A percentile compares a stretch with the other conserved stretches of the same genome.
Conservation (phyloP, 1,140 invertebrate species). For the Scylla paramamosain region DNA sequence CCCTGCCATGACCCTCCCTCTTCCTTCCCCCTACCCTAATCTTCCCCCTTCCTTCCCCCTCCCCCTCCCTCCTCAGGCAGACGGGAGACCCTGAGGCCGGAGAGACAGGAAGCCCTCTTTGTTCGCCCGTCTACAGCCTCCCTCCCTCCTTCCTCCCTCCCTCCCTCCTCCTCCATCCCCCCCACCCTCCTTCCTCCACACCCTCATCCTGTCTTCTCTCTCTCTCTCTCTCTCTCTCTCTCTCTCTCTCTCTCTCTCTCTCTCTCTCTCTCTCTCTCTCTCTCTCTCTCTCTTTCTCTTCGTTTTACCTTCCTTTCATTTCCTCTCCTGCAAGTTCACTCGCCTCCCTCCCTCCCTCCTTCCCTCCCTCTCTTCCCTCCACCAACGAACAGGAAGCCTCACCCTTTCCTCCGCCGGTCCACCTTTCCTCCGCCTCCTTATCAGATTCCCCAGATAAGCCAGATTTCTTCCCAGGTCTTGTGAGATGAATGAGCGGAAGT, state of each 20-base stretch:
- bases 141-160: conserved; percentile 37
- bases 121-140: conserved; percentile 70
- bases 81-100: conserved; percentile 40
- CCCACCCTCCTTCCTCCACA: neutral
- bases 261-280: conserved; percentile 45
- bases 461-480: conserved; percentile 7
- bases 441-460: conserved; percentile 33
- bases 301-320: neutral
- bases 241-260: conserved; percentile 48
- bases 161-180: conserved; percentile 15
- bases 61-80: conserved; percentile 8
- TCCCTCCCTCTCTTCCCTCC: neutral
- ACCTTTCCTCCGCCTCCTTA: neutral
- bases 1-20: neutral
- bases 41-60: neutral
- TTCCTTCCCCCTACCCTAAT: conserved; percentile 25
- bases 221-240: conserved; percentile 44
- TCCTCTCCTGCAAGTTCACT: neutral
- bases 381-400: conserved; percentile 10
- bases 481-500: conserved; percentile 42
- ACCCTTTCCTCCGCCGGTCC: neutral
- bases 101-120: conserved; percentile 73
- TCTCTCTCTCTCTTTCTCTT: neutral
- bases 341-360: neutral
- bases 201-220: conserved; percentile 40